Conservation (phyloP, 2,888 invertebrate species). For the Drosophila setosimentum region DNA sequence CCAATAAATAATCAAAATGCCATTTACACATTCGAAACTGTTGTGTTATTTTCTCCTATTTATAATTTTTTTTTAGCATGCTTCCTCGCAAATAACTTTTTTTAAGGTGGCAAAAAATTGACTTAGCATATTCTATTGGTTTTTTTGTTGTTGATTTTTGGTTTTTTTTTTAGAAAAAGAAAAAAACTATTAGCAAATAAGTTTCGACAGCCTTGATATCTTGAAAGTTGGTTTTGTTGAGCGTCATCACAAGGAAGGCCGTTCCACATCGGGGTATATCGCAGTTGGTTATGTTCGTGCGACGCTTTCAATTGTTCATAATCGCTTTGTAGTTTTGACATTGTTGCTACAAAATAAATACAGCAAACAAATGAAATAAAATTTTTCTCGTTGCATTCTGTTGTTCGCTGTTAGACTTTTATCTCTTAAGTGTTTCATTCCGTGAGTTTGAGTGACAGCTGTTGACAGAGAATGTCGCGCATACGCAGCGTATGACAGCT, state of each 20-base stretch:
- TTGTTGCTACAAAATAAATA: not conserved
- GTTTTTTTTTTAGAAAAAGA: not conserved
- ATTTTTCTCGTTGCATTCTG: not conserved
- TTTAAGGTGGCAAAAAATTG: not conserved
- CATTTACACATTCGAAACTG: not conserved
- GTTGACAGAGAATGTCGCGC: slow-evolving; percentile 54
- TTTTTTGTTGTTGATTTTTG: not conserved
- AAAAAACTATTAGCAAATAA: not conserved
- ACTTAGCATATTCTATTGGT: not conserved
- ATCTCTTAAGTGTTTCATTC: slow-evolving; percentile 29
- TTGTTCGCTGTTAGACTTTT: not conserved
- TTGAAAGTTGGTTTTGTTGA: not conserved
- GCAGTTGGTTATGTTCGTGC: not conserved
- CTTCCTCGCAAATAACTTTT: not conserved
- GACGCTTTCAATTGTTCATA: not conserved
- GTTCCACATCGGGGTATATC: not conserved
- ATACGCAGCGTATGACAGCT: slow-evolving; percentile 56
- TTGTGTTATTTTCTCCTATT: not conserved
- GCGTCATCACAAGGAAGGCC: not conserved
- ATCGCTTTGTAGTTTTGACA: not conserved
- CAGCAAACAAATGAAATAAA: not conserved
- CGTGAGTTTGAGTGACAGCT: slow-evolving; percentile 40
- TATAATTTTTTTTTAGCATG: not conserved
- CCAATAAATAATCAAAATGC: slow-evolving; percentile 12
- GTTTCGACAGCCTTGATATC: not conserved